A percentile compares a stretch with the other conserved stretches of the same genome.
These are phyloP conservation scores for Yponomeuta sedellus DNA, from an alignment of 2,888 invertebrate species.

Conservation along the genomic window DNA sequence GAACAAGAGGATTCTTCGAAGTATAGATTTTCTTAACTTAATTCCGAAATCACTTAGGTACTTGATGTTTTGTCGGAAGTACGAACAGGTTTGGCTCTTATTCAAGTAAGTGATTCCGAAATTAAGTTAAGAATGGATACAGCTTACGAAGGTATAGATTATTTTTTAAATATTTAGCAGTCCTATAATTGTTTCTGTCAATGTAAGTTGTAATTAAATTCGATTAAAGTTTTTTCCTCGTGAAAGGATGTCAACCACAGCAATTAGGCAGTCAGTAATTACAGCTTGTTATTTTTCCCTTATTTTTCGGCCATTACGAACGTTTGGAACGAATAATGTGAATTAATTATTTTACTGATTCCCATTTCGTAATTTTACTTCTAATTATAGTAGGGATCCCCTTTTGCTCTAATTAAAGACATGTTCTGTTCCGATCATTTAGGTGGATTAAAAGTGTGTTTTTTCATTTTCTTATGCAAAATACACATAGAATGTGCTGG, in stretches of 20 bases:
- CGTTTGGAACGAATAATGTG: constrained; percentile 40
- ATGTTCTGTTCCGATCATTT: neutral
- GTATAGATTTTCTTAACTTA: too few species aligned
- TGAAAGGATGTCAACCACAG: constrained; percentile 59
- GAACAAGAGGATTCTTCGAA: too few species aligned
- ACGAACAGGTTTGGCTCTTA: too few species aligned
- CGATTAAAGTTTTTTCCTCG: constrained; percentile 46
- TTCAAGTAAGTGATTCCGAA: too few species aligned
- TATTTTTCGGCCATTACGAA: constrained; percentile 37
- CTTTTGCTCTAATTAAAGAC: neutral
- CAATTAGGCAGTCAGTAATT: constrained; percentile 60
- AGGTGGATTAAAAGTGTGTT: neutral
- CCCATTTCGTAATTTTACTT: constrained; percentile 40
- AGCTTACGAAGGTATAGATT: neutral
- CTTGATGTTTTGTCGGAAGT: too few species aligned
- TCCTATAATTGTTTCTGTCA: constrained; percentile 28
- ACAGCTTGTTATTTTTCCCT: constrained; percentile 54
- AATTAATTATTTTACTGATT: constrained; percentile 40
- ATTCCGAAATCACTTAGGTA: too few species aligned
- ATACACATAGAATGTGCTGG: neutral
- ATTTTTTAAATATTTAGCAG: neutral
- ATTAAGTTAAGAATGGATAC: too few species aligned
- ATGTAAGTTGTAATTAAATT: constrained; percentile 57
- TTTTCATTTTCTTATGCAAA: neutral
- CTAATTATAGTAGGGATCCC: constrained; percentile 1